These are phyloP conservation scores for Amiota minor DNA, from an alignment of 2,888 invertebrate species.

Conservation along the genomic window DNA sequence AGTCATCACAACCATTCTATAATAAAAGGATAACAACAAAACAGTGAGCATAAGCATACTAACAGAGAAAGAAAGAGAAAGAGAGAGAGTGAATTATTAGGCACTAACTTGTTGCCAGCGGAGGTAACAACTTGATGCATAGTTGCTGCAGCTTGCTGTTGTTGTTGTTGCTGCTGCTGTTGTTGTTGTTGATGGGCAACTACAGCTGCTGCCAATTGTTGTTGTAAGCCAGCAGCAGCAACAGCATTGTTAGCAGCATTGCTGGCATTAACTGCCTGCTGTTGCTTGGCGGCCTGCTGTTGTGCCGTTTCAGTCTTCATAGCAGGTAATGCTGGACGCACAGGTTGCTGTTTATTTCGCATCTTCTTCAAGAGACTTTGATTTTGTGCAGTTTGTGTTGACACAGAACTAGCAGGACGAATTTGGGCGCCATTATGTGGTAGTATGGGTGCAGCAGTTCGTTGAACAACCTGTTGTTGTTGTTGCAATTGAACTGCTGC, in stretches of 20 bases:
- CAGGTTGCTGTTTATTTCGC: conserved; percentile 81
- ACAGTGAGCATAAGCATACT: background rate
- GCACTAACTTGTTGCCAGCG: conserved; percentile 75
- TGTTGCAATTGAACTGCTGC: conserved; percentile 53
- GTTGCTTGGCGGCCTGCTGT: conserved; percentile 70
- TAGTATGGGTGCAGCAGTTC: conserved; percentile 75
- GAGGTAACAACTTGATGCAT: conserved; percentile 75
- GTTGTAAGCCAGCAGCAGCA: conserved; percentile 68
- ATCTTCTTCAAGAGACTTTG: conserved; percentile 74
- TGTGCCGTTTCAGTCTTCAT: conserved; percentile 80
- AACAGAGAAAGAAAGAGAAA: background rate
- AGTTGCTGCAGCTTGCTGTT: conserved; percentile 71
- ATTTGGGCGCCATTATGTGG: conserved; percentile 78
- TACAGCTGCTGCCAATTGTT: conserved; percentile 68
- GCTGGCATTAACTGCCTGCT: background rate
- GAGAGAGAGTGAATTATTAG: background rate
- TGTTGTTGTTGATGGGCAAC: conserved; percentile 51
- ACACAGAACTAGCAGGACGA: conserved; percentile 86
- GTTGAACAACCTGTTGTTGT: conserved; percentile 58
- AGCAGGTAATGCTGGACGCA: conserved; percentile 80
- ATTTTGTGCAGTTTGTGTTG: conserved; percentile 83
- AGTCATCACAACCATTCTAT: conserved; percentile 74
- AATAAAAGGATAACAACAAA: background rate
- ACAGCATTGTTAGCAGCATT: conserved; percentile 35
- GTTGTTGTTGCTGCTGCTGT: conserved; percentile 58